phyloP scores from a whole-genome alignment of 2,888 invertebrate species.

The Monopis laevigella region DNA sequence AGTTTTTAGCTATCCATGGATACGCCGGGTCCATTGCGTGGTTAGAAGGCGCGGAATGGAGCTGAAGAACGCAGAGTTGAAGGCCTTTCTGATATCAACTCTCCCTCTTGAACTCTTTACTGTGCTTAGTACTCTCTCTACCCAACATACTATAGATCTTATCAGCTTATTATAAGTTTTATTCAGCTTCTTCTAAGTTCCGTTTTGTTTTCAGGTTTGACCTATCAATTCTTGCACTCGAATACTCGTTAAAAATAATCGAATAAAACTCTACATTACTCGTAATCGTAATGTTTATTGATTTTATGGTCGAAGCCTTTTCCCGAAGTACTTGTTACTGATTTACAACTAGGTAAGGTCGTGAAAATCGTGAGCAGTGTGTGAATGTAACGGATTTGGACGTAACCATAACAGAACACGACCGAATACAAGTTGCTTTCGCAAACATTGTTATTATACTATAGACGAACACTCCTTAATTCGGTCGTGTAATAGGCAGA shows the following conservation, averaged over 20 bases:
- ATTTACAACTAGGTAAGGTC: slow-evolving; percentile 9
- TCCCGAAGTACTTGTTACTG: slow-evolving; percentile 6
- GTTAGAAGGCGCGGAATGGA: too few relatives aligned
- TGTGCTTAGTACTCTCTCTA: too few relatives aligned
- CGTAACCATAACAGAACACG: slow-evolving; percentile 4
- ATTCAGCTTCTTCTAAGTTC: too few relatives aligned
- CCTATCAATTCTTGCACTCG: not conserved
- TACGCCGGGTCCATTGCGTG: too few relatives aligned
- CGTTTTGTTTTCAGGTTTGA: too few relatives aligned
- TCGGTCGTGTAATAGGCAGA: slow-evolving; percentile 4
- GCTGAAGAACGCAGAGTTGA: too few relatives aligned
- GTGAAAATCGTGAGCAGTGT: slow-evolving; percentile 6
- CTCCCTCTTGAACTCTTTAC: too few relatives aligned
- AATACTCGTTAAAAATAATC: not conserved
- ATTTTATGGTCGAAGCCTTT: not conserved
- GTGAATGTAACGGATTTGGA: slow-evolving; percentile 7
- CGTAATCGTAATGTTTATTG: slow-evolving; percentile 1
- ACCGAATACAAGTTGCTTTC: slow-evolving; percentile 2
- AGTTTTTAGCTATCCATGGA: too few relatives aligned
- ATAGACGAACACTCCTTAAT: not conserved
- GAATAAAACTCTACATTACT: not conserved
- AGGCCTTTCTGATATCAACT: too few relatives aligned
- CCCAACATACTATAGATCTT: too few relatives aligned
- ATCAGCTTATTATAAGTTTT: too few relatives aligned
- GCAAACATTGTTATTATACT: not conserved